Conservation (phyloP, 2,888 invertebrate genomes). For the Temnothorax rugatulus region DNA sequence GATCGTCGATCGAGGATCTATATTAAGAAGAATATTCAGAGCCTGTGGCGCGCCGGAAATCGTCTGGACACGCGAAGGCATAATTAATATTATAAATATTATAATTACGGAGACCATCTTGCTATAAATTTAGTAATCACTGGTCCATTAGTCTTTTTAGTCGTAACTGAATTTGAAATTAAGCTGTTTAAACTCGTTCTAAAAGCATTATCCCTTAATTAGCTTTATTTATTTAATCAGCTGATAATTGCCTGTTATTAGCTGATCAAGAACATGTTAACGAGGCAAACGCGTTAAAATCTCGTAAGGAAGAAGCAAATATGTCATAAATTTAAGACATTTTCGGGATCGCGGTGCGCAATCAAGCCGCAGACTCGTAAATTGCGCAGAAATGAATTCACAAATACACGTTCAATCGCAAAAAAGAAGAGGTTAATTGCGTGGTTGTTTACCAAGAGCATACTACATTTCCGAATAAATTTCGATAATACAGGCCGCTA, state of each 20-base stretch:
- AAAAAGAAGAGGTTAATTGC: constrained; percentile 5
- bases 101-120: background rate
- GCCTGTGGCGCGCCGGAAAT: constrained; percentile 1
- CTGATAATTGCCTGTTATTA: background rate
- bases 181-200: background rate
- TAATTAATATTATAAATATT: constrained; percentile 1
- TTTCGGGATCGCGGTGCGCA: background rate
- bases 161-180: background rate
- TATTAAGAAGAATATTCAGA: background rate
- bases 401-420: constrained; percentile 13
- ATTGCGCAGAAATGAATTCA: constrained; percentile 15
- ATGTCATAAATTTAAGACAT: background rate
- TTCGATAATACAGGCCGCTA: constrained; percentile 35
- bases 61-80: background rate
- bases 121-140: background rate
- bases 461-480: constrained; percentile 25
- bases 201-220: constrained; percentile 6
- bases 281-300: background rate
- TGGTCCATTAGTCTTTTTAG: background rate
- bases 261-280: background rate
- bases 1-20: constrained; percentile 18
- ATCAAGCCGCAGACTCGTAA: background rate
- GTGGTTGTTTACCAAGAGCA: constrained; percentile 7
- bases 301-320: background rate
- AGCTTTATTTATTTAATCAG: background rate